A percentile compares a stretch with the other conserved stretches of the same genome.
phyloP scores from a whole-genome alignment of 92 coral and sea anemone species.

The Hydrozoanthus gracilis region DNA sequence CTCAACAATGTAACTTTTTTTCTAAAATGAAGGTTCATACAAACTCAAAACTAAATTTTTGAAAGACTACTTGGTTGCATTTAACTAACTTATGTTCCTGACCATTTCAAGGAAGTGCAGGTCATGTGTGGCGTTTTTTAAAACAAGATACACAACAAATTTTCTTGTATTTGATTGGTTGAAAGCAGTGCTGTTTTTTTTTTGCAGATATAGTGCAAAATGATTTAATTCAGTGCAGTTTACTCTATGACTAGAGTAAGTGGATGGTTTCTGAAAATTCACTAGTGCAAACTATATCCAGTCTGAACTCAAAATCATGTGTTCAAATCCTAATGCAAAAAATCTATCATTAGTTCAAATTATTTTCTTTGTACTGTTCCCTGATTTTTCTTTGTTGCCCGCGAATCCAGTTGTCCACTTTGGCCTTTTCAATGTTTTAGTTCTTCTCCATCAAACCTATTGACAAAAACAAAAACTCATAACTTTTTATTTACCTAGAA shows the following conservation, averaged over 20 bases:
- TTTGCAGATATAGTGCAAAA: too few relatives aligned
- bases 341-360: not conserved
- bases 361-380: conserved; percentile 27
- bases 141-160: not conserved
- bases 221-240: too few relatives aligned
- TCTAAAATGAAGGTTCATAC: too few relatives aligned
- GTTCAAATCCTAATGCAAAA: not conserved
- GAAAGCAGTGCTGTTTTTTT: too few relatives aligned
- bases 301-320: too few relatives aligned
- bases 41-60: too few relatives aligned
- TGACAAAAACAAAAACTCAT: not conserved
- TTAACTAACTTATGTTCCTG: not conserved
- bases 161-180: too few relatives aligned
- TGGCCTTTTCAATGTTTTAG: conserved; percentile 7
- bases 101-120: conserved; percentile 2
- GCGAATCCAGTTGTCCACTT: conserved; percentile 16
- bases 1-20: too few relatives aligned
- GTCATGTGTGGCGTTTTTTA: conserved; percentile 17
- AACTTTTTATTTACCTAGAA: conserved; percentile 12
- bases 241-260: too few relatives aligned
- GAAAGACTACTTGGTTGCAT: not conserved
- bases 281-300: too few relatives aligned
- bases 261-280: too few relatives aligned
- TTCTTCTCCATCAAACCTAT: conserved; percentile 22
- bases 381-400: conserved; percentile 24